Base-by-base conservation (phyloP, 2,888 invertebrate genomes). In the Drosophila longiperda region DNA sequence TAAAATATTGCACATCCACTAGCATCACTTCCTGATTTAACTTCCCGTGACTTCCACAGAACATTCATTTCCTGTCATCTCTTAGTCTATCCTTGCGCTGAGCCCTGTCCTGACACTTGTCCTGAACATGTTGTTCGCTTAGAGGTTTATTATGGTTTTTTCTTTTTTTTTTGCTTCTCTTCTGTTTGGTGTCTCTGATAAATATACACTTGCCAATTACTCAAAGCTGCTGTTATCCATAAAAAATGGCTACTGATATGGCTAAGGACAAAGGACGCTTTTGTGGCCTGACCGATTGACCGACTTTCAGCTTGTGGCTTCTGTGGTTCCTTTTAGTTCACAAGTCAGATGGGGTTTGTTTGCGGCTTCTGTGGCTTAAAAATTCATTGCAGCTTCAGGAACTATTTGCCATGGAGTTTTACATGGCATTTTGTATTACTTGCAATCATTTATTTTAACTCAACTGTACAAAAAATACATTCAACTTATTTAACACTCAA, bases 141-240 rank as follows among this genome's bases (percentile, higher is more conserved):
- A 33, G 36, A 40, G 12, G 34, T 53, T 62, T 64, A 48, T 67
- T 59, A 54, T 32, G 49, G 59, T 45, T 55, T 45, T 53, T 38
- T 8, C 20, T 57, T 73, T 66, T 63, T 53, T 60, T 57, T 50
- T 36, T 15, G 17, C 52, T 26, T 45, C 12, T 36, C 0, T 52
- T 36, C 29, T 23, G 3, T 36, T 66, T 49, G 58, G 52, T 69
- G 62, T 65, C 52, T 61, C 68, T 52, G 45, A 66, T 82, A 73
- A 78, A 69, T 73, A 78, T 78, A 68, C 75, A 82, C 82, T 82
- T 68, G 78, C 71, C 87, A 84, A 84, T 84, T 80, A 83, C 75
- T 83, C 87, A 86, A 66, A 55, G 67, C 65, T 33, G 29, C 32
- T 53, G 53, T 33, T 17, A 34, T 23, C 38, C 48, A 57, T 33